A percentile compares a stretch with the other conserved stretches of the same genome.
These are phyloP conservation scores for Cyphomyrus discorhynchus DNA, from an alignment of 2,113 vertebrate genomes.

Conservation along the genomic window DNA sequence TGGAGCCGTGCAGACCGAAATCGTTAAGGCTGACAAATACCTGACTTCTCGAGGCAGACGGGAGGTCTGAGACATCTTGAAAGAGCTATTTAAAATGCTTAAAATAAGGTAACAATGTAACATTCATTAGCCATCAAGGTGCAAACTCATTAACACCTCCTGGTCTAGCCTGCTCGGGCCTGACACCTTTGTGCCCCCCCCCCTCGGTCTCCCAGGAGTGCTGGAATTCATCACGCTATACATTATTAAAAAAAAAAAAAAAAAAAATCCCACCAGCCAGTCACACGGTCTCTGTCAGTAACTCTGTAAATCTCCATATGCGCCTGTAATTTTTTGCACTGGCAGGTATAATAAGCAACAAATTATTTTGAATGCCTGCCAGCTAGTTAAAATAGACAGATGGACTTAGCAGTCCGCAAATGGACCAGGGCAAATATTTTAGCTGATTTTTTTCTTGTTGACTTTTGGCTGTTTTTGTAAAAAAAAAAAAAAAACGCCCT, in stretches of 20 bases:
- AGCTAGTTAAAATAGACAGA: conserved; percentile 63
- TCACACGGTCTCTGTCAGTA: neutral
- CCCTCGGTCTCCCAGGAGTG: neutral
- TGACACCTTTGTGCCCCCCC: neutral
- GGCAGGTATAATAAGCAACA: conserved; percentile 61
- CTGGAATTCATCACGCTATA: neutral
- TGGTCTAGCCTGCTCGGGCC: neutral
- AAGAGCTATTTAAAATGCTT: neutral
- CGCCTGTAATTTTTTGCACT: conserved; percentile 30
- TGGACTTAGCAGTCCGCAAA: conserved; percentile 54
- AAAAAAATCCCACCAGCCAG: neutral
- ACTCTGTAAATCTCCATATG: conserved; percentile 13
- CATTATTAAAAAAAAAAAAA: neutral
- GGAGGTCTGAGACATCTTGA: neutral
- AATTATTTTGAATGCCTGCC: conserved; percentile 61
- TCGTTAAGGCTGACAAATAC: neutral
- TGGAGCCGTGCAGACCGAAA: neutral
- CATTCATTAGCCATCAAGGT: conserved; percentile 1
- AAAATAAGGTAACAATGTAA: neutral
- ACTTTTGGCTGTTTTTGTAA: conserved; percentile 27
- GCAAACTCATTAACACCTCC: neutral
- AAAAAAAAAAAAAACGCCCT: neutral
- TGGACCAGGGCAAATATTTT: conserved; percentile 65
- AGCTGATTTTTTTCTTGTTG: conserved; percentile 54
- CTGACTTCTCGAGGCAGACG: neutral